Conservation (phyloP, 2,888 invertebrate genomes). For the Dolichopus griseipennis region DNA sequence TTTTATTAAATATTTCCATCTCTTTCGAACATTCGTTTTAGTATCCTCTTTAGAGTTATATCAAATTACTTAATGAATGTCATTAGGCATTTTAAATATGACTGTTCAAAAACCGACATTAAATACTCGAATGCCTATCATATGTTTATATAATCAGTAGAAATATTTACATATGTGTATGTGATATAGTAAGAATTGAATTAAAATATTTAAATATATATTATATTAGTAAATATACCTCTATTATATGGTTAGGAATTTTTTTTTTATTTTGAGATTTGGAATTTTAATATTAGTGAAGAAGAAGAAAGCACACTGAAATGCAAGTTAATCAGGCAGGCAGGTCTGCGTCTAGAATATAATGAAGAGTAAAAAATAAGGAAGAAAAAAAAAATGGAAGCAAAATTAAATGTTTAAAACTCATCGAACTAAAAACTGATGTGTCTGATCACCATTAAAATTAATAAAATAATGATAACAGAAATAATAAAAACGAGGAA, state of each 20-base stretch:
- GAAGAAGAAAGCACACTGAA: too few species aligned
- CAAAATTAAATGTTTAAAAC: background rate
- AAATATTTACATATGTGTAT: background rate
- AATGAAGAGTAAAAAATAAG: background rate
- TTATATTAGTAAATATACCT: too few species aligned
- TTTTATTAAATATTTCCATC: background rate
- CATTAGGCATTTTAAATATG: slow-evolving; percentile 22
- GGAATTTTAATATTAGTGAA: too few species aligned
- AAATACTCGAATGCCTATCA: background rate
- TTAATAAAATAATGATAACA: background rate
- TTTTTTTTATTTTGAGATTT: too few species aligned
- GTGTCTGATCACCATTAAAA: background rate
- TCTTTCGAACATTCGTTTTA: background rate
- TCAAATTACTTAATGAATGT: slow-evolving; percentile 29
- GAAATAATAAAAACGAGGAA: background rate
- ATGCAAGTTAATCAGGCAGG: too few species aligned
- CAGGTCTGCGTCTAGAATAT: background rate
- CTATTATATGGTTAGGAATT: too few species aligned
- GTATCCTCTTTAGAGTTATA: slow-evolving; percentile 17
- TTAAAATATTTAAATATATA: background rate
- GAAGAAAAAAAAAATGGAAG: background rate
- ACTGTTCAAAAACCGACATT: background rate
- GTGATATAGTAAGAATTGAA: background rate
- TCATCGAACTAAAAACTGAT: background rate
- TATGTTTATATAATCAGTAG: background rate